Percentiles rank a stretch among this genome's conserved stretches.
Evolutionary conservation across 1,140 invertebrate genomes (phyloP).

Genomic region (Cydia fagiglandana): DNA sequence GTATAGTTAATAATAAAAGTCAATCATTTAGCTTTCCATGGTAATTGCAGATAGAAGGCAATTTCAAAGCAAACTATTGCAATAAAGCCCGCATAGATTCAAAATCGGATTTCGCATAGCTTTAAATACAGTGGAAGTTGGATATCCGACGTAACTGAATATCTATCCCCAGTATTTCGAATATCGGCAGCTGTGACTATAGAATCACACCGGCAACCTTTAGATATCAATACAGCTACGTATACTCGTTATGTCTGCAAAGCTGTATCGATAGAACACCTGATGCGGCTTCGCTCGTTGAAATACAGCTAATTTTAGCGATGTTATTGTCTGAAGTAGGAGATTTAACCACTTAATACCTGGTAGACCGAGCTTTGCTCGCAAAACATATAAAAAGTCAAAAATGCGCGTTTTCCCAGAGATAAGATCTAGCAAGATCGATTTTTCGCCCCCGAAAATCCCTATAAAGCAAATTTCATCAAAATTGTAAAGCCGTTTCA

Average conservation of each 20-base stretch:
- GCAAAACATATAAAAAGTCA: too few species aligned
- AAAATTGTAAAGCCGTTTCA: too few species aligned
- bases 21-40: not conserved
- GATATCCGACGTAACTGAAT: not conserved
- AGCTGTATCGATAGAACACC: conserved; percentile 13
- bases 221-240: conserved; percentile 3
- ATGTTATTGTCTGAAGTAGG: not conserved
- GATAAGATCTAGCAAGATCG: too few species aligned
- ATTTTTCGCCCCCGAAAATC: too few species aligned
- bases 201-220: not conserved
- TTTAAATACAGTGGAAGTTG: conserved; percentile 13
- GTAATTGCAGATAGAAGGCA: not conserved
- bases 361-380: too few species aligned
- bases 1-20: too few species aligned
- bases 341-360: not conserved
- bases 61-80: conserved; percentile 16
- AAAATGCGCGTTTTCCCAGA: too few species aligned
- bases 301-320: not conserved
- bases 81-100: conserved; percentile 2
- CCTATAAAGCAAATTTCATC: too few species aligned
- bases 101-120: not conserved
- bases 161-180: not conserved
- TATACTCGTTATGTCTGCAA: not conserved
- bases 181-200: conserved; percentile 1
- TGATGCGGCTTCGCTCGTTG: not conserved